A percentile compares a stretch with the other conserved stretches of the same genome.
Evolutionary conservation across 2,797 vertebrate genomes (phyloP).

Genomic region (Margarornis squamiger): DNA sequence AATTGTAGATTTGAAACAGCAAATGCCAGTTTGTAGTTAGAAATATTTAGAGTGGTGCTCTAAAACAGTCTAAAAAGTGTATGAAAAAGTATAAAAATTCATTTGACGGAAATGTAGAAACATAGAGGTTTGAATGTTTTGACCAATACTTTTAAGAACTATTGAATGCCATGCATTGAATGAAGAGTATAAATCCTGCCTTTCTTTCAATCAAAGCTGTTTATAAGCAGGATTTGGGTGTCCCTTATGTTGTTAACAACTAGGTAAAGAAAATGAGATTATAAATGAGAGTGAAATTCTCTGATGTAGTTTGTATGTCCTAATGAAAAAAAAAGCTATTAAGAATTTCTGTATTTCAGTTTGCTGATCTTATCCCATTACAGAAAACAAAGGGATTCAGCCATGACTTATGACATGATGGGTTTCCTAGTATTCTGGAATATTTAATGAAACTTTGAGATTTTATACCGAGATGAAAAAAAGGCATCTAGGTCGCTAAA

Average conservation of each 20-base stretch:
- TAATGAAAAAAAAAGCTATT: not conserved
- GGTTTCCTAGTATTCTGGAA: not conserved
- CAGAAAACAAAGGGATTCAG: not conserved
- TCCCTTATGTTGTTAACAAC: not conserved
- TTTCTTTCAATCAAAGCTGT: not conserved
- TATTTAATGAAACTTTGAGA: not conserved
- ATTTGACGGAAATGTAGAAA: not conserved
- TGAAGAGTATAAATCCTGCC: not conserved
- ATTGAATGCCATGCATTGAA: not conserved
- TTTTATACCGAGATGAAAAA: not conserved
- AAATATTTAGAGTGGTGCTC: not conserved
- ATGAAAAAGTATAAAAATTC: not conserved
- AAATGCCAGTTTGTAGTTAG: not conserved
- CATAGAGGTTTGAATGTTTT: not conserved
- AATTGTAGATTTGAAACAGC: not conserved
- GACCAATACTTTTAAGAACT: not conserved
- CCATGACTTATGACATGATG: not conserved
- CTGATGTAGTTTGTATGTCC: not conserved
- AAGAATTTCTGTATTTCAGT: not conserved
- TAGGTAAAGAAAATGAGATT: not conserved
- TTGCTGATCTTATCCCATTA: not conserved
- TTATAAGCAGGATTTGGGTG: not conserved
- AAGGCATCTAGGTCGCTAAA: not conserved
- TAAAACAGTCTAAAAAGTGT: not conserved
- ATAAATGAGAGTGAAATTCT: not conserved